phyloP scores from a whole-genome alignment of 1,140 invertebrate species.

The Doryteuthis pealeii region DNA sequence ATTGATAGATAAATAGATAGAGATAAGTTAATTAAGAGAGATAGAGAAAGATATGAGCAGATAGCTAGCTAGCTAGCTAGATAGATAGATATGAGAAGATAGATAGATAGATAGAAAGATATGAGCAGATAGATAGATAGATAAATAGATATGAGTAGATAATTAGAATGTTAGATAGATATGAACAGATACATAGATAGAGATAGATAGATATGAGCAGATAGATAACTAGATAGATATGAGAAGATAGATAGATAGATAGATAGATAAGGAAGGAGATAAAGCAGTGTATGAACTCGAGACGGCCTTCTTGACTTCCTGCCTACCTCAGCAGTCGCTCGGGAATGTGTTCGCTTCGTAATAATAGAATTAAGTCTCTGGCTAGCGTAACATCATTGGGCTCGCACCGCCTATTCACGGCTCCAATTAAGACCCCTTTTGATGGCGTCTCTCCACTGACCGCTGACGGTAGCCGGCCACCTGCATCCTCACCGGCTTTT shows the following conservation, averaged over 20 bases:
- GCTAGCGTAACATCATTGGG: too few species aligned
- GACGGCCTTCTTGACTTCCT: background rate
- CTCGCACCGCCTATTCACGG: too few species aligned
- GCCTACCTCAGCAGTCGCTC: background rate
- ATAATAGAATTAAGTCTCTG: too few species aligned
- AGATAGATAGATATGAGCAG: background rate
- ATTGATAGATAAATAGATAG: too few species aligned
- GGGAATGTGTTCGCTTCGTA: too few species aligned
- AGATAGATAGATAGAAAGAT: conserved; percentile 1
- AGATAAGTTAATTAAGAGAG: background rate
- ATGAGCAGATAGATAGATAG: background rate
- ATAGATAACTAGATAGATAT: conserved; percentile 3
- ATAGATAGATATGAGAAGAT: background rate
- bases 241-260: conserved; percentile 2
- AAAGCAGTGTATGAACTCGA: background rate
- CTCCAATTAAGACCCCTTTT: too few species aligned
- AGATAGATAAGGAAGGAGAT: conserved; percentile 9
- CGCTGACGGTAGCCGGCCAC: too few species aligned
- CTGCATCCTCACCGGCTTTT: too few species aligned
- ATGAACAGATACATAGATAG: background rate
- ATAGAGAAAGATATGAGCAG: conserved; percentile 3
- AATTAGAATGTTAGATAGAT: too few species aligned
- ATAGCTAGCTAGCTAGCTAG: conserved; percentile 11
- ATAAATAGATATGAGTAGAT: conserved; percentile 12
- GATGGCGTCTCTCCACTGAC: too few species aligned